These are phyloP conservation scores for Nautilus pompilius DNA, from an alignment of 1,140 invertebrate genomes.

Conservation along the genomic window DNA sequence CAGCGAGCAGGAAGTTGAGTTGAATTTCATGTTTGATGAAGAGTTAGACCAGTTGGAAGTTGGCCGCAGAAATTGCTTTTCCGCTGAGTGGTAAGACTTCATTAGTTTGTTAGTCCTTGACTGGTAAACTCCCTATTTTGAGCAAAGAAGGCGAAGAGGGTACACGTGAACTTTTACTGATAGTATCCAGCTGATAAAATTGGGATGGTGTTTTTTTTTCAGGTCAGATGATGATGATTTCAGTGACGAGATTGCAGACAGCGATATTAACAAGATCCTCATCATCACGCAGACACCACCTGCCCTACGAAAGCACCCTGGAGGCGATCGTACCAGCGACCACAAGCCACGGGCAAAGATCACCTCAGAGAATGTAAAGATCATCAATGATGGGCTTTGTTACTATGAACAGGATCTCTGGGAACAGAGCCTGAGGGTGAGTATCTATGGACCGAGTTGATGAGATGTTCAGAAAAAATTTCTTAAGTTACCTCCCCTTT, in stretches of 20 bases:
- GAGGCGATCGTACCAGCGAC: conserved; percentile 48
- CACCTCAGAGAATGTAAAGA: conserved; percentile 86
- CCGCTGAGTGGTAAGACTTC: conserved; percentile 57
- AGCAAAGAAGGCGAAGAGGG: too few relatives aligned
- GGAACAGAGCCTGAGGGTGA: conserved; percentile 29
- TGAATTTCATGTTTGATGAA: conserved; percentile 97
- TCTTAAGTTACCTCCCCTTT: too few relatives aligned
- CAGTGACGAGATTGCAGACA: conserved; percentile 71
- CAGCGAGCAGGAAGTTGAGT: conserved; percentile 77
- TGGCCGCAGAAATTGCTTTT: conserved; percentile 80
- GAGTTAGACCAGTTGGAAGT: conserved; percentile 73
- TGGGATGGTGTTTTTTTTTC: conserved; percentile 10
- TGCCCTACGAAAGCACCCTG: conserved; percentile 49
- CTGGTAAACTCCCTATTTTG: too few relatives aligned
- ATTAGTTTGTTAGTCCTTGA: conserved; percentile 37
- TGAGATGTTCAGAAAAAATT: too few relatives aligned
- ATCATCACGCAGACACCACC: conserved; percentile 85
- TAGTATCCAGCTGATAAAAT: too few relatives aligned
- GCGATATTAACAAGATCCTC: conserved; percentile 89
- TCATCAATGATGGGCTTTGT: conserved; percentile 91
- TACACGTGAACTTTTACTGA: too few relatives aligned
- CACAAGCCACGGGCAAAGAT: conserved; percentile 61
- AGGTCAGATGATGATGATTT: conserved; percentile 77
- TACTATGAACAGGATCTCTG: conserved; percentile 74
- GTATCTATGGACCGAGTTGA: too few relatives aligned